These are phyloP conservation scores for Drosophila picticornis DNA, from an alignment of 2,888 invertebrate species.

Conservation along the genomic window DNA sequence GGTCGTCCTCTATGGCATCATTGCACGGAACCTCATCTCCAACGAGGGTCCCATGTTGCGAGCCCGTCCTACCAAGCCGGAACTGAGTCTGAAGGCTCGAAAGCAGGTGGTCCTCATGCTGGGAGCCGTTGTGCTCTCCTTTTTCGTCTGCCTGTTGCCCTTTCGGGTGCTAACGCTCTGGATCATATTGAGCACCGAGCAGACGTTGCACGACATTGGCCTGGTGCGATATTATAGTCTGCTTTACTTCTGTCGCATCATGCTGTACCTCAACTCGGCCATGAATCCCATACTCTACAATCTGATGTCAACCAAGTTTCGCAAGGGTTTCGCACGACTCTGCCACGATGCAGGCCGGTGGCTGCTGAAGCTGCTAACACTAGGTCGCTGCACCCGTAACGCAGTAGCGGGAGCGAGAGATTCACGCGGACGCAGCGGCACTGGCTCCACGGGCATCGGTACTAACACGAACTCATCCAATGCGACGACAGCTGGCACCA, in stretches of 20 bases:
- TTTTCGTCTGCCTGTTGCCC: constrained; percentile 95
- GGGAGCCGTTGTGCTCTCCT: constrained; percentile 93
- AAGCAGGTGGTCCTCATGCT: constrained; percentile 95
- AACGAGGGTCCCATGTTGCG: constrained; percentile 88
- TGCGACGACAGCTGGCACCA: constrained; percentile 83
- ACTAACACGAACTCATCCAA: constrained; percentile 88
- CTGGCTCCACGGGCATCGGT: constrained; percentile 75
- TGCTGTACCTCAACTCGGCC: constrained; percentile 95
- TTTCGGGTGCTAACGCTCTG: constrained; percentile 93
- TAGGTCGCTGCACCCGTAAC: constrained; percentile 59
- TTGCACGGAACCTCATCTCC: constrained; percentile 92
- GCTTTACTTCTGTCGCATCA: constrained; percentile 93
- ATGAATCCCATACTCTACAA: constrained; percentile 97
- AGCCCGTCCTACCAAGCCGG: constrained; percentile 90
- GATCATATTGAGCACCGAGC: constrained; percentile 91
- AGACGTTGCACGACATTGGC: constrained; percentile 89
- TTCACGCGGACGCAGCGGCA: constrained; percentile 59
- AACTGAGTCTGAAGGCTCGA: constrained; percentile 90
- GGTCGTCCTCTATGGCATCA: constrained; percentile 92
- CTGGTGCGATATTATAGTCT: constrained; percentile 93
- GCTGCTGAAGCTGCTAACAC: constrained; percentile 54
- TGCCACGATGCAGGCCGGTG: constrained; percentile 83
- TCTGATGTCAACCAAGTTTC: constrained; percentile 95
- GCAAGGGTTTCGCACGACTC: constrained; percentile 91
- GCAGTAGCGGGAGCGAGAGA: constrained; percentile 17